Percentiles rank a stretch among this genome's conserved stretches.
Conservation (phyloP, 2,113 vertebrate genomes). For the Paedocypris sp. region DNA sequence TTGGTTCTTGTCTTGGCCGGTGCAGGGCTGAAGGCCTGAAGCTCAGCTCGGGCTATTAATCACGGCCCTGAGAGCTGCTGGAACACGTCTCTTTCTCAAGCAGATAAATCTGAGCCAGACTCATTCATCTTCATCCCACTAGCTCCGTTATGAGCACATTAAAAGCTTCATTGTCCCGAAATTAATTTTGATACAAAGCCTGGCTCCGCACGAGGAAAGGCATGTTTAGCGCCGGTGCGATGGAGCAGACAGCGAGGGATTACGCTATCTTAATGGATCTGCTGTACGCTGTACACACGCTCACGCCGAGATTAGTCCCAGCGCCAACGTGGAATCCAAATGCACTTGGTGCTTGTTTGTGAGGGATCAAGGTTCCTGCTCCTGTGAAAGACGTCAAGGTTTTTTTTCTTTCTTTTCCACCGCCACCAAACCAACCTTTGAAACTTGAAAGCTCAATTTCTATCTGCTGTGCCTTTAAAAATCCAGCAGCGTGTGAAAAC, state of each 20-base stretch:
- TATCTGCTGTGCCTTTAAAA: not conserved
- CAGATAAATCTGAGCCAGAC: constrained; percentile 14
- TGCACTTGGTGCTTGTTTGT: not conserved
- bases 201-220: constrained; percentile 20
- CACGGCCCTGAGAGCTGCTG: constrained; percentile 16
- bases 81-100: constrained; percentile 2
- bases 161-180: constrained; percentile 34
- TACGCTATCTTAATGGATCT: constrained; percentile 30
- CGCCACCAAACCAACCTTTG: not conserved
- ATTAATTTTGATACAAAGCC: constrained; percentile 32
- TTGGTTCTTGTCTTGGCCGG: constrained; percentile 4
- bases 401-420: too few species aligned
- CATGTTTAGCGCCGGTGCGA: constrained; percentile 14
- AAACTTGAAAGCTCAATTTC: not conserved
- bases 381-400: too few species aligned
- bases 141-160: constrained; percentile 29
- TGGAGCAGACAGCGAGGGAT: constrained; percentile 18
- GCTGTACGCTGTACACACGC: constrained; percentile 20
- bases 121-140: constrained; percentile 30
- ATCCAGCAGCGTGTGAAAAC: not conserved
- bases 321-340: too few species aligned
- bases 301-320: constrained; percentile 22
- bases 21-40: constrained; percentile 7
- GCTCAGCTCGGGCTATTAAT: constrained; percentile 27
- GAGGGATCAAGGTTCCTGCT: too few species aligned